Evolutionary conservation across 2,888 invertebrate species (phyloP), one percentile per base, ranked within the genome.

Genomic region (Tenthredo scrophulariae): DNA sequence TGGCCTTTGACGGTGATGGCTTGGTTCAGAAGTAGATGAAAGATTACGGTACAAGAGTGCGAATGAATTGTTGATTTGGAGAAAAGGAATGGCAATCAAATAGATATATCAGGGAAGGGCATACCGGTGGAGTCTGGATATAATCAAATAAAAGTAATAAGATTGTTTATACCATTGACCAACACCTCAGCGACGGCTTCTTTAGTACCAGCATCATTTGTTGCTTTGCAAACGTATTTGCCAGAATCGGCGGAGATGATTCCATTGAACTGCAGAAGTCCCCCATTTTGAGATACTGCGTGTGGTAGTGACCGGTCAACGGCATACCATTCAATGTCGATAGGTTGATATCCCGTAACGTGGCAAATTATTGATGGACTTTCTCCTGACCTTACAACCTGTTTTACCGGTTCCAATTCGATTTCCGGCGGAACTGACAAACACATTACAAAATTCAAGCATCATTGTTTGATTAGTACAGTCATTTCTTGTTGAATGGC

Each of bases 161-260:
- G 6, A 50, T 50, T 18, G 26, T 65, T 72, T 74, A 15, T 95
- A 96, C 97, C 97, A 91, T 96, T 96, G 3, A 98, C 98, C 87
- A 96, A 94, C 80, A 98, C 98, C 93, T 98, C 97, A 26, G 98
- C 98, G 2, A 95, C 96, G 58, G 96, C 97, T 91, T 97, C 96
- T 0, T 96, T 96, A 84, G 95, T 95, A 15, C 97, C 98, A 50
- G 95, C 95, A 26, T 93, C 91, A 92, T 97, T 98, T 10, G 94
- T 94, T 0, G 97, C 98, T 33, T 95, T 95, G 92, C 98, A 99
- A 29, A 96, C 94, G 91, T 98, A 98, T 86, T 95, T 94, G 3
- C 98, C 98, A 26, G 97, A 97, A 91, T 98, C 98, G 29, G 96
- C 95, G 0, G 96, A 95, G 88, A 96, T 96, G 82, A 98, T 97